phyloP scores from a whole-genome alignment of 2,113 vertebrate genomes.

The Catharus bicknelli region DNA sequence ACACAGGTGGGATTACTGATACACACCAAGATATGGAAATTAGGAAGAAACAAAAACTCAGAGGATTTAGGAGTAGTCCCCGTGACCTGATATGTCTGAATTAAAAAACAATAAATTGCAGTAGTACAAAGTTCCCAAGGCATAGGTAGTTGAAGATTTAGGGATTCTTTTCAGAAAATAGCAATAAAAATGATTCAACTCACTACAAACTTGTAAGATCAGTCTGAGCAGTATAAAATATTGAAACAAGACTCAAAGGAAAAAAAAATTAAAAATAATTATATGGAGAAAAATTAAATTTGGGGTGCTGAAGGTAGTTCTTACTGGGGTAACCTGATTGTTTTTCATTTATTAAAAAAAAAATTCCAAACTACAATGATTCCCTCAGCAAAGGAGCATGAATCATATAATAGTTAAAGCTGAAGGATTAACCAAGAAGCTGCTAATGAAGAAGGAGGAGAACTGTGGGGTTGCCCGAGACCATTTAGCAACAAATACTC shows the following conservation, averaged over 20 bases:
- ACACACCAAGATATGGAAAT: background rate
- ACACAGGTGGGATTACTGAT: background rate
- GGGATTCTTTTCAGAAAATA: background rate
- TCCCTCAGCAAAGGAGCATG: background rate
- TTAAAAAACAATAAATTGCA: background rate
- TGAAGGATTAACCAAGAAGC: background rate
- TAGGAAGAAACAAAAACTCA: background rate
- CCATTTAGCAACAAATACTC: background rate
- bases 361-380: background rate
- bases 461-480: background rate
- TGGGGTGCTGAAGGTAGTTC: background rate
- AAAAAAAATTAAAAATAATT: background rate
- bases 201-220: background rate
- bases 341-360: background rate
- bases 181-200: background rate
- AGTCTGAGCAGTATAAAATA: background rate
- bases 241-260: background rate
- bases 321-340: background rate
- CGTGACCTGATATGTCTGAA: background rate
- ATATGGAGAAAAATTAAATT: background rate
- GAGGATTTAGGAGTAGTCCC: background rate
- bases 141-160: background rate
- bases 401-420: background rate
- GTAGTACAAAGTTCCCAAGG: background rate
- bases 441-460: background rate